Evolutionary conservation across 2,888 invertebrate genomes (phyloP).

Genomic region (Clitarchus hookeri): DNA sequence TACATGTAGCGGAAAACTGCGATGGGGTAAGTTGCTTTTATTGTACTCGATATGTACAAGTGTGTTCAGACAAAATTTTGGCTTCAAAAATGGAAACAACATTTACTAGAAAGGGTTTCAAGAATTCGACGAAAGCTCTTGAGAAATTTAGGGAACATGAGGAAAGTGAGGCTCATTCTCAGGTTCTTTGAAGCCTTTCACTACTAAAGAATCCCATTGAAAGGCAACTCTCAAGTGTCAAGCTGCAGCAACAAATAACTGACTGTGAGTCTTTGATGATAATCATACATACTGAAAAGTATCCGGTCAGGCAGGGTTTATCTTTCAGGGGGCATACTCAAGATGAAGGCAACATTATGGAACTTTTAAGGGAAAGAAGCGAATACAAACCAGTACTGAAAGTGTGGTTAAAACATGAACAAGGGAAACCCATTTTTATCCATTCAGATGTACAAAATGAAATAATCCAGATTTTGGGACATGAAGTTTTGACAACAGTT

Average conservation of each 20-base stretch:
- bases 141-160: not conserved
- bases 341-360: not conserved
- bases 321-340: not conserved
- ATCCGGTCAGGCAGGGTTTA: not conserved
- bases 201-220: not conserved
- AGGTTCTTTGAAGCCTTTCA: not conserved
- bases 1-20: not conserved
- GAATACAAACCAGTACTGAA: not conserved
- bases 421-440: not conserved
- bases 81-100: not conserved
- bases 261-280: not conserved
- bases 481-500: not conserved
- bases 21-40: conserved; percentile 9
- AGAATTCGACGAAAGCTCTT: not conserved
- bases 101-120: not conserved
- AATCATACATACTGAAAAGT: not conserved
- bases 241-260: not conserved
- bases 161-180: not conserved
- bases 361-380: conserved; percentile 3
- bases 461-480: not conserved
- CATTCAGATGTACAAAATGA: not conserved
- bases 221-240: not conserved
- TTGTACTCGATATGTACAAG: not conserved
- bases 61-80: not conserved
- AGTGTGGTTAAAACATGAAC: not conserved